Evolutionary conservation across 2,797 vertebrate genomes (phyloP), one percentile per base, ranked within the genome.

Genomic region (Selene dorsalis): DNA sequence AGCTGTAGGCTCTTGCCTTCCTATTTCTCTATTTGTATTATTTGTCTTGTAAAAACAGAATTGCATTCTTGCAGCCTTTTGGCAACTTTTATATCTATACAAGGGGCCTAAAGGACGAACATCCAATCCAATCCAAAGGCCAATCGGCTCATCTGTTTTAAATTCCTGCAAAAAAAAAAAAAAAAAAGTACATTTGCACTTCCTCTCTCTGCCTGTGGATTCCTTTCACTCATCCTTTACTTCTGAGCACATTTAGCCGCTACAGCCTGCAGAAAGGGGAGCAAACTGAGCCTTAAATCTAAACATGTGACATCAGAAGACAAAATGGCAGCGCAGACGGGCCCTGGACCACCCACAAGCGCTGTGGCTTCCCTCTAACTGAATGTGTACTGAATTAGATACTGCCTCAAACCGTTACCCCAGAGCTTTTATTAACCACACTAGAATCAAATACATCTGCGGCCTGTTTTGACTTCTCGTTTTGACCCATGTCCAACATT

Each of bases 301-400:
- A 92, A 92, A 92, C 91, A 93, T 87, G 87, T 91, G 90, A 92
- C 88, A 88, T 91, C 83, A 92, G 84, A 83, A 77, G 83, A 89
- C 78, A 88, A 91, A 89, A 91, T 88, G 90, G 88, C 80, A 50
- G 89, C 6, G 75, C 65, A 73, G 79, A 86, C 82, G 74, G 86
- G 80, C 77, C 24, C 65, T 0, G 84, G 91, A 92, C 93, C 88
- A 86, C 92, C 87, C 76, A 80, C 86, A 75, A 47, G 80, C 69
- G 43, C 18, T 75, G 83, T 53, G 85, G 90, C 59, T 82, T 92
- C 52, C 73, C 72, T 86, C 88, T 87, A 82, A 86, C 83, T 81
- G 69, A 84, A 81, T 78, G 80, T 87, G 89, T 73, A 88, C 88
- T 88, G 84, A 89, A 90, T 93, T 91, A 90, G 89, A 91, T 3